phyloP scores from a whole-genome alignment of 2,113 vertebrate genomes.

The Tricholaema leucomelas region DNA sequence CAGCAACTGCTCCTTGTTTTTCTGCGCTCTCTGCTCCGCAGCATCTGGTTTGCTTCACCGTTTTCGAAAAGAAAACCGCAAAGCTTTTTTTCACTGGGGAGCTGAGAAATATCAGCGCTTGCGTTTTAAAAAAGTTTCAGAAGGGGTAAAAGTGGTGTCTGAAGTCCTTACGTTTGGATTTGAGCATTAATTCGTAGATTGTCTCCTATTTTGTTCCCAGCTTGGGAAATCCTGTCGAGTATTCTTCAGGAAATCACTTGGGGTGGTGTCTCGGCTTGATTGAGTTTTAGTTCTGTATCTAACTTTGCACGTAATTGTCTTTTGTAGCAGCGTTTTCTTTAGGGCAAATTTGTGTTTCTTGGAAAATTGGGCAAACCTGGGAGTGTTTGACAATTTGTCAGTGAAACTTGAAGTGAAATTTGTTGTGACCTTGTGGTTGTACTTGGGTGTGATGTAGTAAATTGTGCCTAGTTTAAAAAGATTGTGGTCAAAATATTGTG shows the following conservation, averaged over 20 bases:
- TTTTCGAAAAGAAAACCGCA: conserved; percentile 26
- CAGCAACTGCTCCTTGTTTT: not conserved
- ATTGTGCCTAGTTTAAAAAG: not conserved
- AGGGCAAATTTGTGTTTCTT: conserved; percentile 2
- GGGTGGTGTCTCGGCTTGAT: not conserved
- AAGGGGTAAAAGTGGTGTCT: not conserved
- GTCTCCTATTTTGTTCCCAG: not conserved
- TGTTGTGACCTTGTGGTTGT: not conserved
- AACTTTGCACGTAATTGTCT: conserved; percentile 5
- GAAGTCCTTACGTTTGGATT: conserved; percentile 1
- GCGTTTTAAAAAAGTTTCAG: not conserved
- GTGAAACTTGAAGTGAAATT: not conserved
- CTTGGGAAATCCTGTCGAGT: not conserved
- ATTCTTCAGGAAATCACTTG: conserved; percentile 40
- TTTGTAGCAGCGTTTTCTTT: conserved; percentile 16
- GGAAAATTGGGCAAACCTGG: not conserved
- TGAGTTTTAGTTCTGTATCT: conserved; percentile 28
- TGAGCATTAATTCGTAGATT: conserved; percentile 33
- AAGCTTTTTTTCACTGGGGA: conserved; percentile 40
- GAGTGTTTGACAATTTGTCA: not conserved
- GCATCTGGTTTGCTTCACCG: conserved; percentile 61
- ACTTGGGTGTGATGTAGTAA: not conserved
- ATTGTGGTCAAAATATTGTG: not conserved
- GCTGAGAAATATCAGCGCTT: conserved; percentile 8
- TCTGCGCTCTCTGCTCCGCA: not conserved